Conservation (phyloP, 2,888 invertebrate genomes). For the Chironomus riparius region DNA sequence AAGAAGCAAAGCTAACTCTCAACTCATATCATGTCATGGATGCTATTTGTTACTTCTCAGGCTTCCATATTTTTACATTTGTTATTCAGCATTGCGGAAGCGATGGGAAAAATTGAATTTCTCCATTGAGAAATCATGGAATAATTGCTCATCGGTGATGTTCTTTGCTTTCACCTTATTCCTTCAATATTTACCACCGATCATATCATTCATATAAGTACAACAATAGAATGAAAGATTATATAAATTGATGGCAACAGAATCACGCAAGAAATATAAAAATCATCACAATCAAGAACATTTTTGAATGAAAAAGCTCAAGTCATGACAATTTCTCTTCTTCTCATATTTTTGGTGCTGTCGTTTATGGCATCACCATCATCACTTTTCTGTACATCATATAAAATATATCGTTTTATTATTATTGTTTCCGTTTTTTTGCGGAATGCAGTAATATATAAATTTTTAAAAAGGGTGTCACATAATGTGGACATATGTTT, state of each 20-base stretch:
- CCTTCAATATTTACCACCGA: neutral
- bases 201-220: neutral
- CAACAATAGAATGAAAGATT: too few relatives aligned
- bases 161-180: neutral
- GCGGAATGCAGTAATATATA: neutral
- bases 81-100: constrained; percentile 3
- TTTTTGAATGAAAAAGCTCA: too few relatives aligned
- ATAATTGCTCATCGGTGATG: neutral
- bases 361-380: too few relatives aligned
- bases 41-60: neutral
- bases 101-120: constrained; percentile 4
- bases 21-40: too few relatives aligned
- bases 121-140: constrained; percentile 4
- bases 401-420: too few relatives aligned
- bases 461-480: neutral
- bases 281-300: too few relatives aligned
- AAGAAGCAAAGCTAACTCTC: neutral
- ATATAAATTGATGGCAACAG: too few relatives aligned
- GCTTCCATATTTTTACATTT: neutral
- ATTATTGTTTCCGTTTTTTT: neutral
- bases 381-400: too few relatives aligned
- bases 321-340: too few relatives aligned
- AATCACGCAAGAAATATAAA: too few relatives aligned
- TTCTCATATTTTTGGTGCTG: too few relatives aligned
- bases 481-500: too few relatives aligned